These are phyloP conservation scores for Stenichneumon culpator DNA, from an alignment of 2,888 invertebrate species.

Conservation along the genomic window DNA sequence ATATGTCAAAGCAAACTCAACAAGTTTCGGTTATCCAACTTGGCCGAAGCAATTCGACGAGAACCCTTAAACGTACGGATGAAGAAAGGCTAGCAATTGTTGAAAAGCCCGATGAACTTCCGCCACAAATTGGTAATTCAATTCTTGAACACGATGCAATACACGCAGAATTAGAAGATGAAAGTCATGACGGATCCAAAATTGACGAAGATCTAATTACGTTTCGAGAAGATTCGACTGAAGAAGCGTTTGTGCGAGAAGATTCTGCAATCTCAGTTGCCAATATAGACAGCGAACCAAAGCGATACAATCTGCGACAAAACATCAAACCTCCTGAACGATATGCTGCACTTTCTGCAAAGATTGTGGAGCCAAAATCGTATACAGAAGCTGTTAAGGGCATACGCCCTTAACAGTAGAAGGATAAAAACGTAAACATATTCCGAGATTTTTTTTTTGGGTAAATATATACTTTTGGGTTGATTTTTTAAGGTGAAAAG, in stretches of 20 bases:
- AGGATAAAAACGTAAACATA: too few species aligned
- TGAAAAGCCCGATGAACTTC: background rate
- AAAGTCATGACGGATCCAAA: background rate
- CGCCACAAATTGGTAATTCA: background rate
- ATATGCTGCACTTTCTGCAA: background rate
- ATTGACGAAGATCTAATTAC: background rate
- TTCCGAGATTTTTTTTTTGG: too few species aligned
- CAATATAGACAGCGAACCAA: background rate
- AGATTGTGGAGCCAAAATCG: slow-evolving; percentile 16
- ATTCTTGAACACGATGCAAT: background rate
- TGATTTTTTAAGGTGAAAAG: too few species aligned
- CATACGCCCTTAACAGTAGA: too few species aligned
- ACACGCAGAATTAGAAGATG: background rate
- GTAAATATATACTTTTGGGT: too few species aligned
- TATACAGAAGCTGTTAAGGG: slow-evolving; percentile 58
- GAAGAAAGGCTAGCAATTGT: background rate
- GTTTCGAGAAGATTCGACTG: background rate
- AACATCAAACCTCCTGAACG: background rate
- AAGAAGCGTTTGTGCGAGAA: background rate
- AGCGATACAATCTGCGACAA: background rate
- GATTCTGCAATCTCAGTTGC: background rate
- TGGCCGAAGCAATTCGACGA: background rate
- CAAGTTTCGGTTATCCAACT: background rate
- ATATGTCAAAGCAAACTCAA: background rate
- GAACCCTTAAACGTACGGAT: background rate